Base-by-base conservation (phyloP, 2,113 vertebrate species). In the Thomomys bottae region DNA sequence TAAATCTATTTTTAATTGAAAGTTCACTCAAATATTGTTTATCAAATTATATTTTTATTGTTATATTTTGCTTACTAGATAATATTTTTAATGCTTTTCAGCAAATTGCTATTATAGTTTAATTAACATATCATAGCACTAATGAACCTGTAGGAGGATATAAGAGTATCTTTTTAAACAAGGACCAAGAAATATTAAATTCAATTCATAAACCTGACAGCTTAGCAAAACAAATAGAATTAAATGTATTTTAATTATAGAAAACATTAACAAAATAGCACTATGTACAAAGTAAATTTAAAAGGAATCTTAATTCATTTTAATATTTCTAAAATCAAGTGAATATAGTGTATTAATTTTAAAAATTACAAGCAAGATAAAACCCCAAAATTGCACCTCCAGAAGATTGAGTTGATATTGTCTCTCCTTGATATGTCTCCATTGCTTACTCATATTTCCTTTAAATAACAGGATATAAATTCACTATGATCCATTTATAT, bases 141-240 rank as follows among this genome's bases (percentile, higher is more conserved):
- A 59, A n/a, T 42, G 34, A 89, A 86, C 63, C 30, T 0, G 4
- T 81, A 78, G 66, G 42, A 12, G 45, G 45, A 12, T n/a, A 23
- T 1, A 23, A 15, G 73, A 70, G 7, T 32, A 54, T 49, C 18
- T 12, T 82, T 90, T 12, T 82, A 24, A 88, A 79, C 28, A 82
- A 34, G 1, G 8, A 67, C 12, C 12, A 81, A 84, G 6, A 90
- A 81, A 89, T 30, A 73, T 45, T 83, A 78, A 75, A 70, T 88
- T 68, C 8, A 63, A 81, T 94, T 85, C 64, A 78, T 63, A 94
- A 88, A 45, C 1, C 59, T 92, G 84, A 90, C 26, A 72, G 57
- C 28, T 89, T 84, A 92, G 87, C 89, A 89, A 68, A 38, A 94
- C 54, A 93, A 81, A 92, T 63, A 77, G 38, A 49, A 49, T 49